Base-by-base conservation (phyloP, 2,113 vertebrate species). In the Smithornis capensis region DNA sequence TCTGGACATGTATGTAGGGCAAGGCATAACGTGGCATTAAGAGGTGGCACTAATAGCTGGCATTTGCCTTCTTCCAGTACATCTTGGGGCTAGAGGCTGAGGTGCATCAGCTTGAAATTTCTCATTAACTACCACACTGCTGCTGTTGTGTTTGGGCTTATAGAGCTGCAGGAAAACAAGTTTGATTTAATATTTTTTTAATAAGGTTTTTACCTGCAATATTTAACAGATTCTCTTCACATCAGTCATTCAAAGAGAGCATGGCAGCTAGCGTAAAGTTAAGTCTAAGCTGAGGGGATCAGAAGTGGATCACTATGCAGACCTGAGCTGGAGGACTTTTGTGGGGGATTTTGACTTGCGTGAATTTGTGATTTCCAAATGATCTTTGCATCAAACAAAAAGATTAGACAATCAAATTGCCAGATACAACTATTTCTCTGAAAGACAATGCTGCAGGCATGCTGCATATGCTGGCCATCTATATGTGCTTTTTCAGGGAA, bases 151-250 rank as follows among this genome's bases (percentile, higher is more conserved):
- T 89, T 90, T 89, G 68, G 64, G 27, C 35, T 77, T 59, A 31
- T 22, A 70, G 10, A 0, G 0, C 10, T n/a, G 29, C 67, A 86
- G 50, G 42, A 23, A 88, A 95, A 90, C 50, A 33, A 15, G 53
- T 35, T 63, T 69, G 33, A 40, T 81, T 56, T 40, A 74, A 78
- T 89, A 77, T 83, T 93, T 84, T 92, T 90, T 96, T 93, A 77
- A 92, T 90, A 92, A 96, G 79, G 71, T 55, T 85, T 91, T 49
- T 73, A 88, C 75, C 75, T 92, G 88, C 90, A 95, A 94, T 88
- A 91, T 91, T 86, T 90, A 94, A 85, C 31, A 92, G 77, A 64
- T 56, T 90, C 45, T 74, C 79, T 91, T 91, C 82, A 70, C 76
- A 80, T 87, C 82, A 92, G 88, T 81, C 85, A 94, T 89, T 92